A percentile compares a stretch with the other conserved stretches of the same genome.
These are phyloP conservation scores for Pseudococcus jackbeardsleyi DNA, from an alignment of 2,888 invertebrate genomes.

Conservation along the genomic window DNA sequence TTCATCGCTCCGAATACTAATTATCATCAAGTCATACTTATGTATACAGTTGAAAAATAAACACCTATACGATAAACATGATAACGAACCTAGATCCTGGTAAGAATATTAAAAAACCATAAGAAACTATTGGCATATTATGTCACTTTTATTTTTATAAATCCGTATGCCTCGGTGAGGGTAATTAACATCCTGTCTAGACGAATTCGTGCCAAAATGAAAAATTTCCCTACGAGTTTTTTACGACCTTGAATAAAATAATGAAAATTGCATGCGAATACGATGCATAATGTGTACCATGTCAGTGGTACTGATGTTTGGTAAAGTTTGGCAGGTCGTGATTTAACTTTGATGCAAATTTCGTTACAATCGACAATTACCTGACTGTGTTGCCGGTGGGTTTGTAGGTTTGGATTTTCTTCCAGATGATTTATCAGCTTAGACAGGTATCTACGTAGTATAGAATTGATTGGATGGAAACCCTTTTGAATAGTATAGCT, in stretches of 20 bases:
- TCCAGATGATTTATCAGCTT: too few species aligned
- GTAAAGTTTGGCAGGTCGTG: background rate
- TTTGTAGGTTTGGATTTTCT: too few species aligned
- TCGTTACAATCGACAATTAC: background rate
- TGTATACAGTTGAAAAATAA: slow-evolving; percentile 6
- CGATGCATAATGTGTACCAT: background rate
- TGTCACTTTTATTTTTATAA: slow-evolving; percentile 32
- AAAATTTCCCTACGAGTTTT: background rate
- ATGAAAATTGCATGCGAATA: slow-evolving; percentile 25
- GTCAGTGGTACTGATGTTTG: background rate
- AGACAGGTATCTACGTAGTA: too few species aligned
- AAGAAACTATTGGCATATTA: background rate
- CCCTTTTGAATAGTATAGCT: too few species aligned
- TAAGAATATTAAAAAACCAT: slow-evolving; percentile 15
- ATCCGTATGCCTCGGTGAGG: background rate
- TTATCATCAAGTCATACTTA: background rate
- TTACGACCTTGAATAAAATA: slow-evolving; percentile 21
- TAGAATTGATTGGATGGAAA: too few species aligned
- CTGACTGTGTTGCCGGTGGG: background rate
- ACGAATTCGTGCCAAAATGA: slow-evolving; percentile 13
- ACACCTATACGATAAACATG: slow-evolving; percentile 16
- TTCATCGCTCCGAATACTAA: background rate
- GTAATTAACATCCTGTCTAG: slow-evolving; percentile 20
- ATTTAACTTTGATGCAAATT: background rate
- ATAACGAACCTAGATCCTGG: slow-evolving; percentile 33